Evolutionary conservation across 37 sponge, comb jelly and placozoan genomes (phyloP).

Genomic region (Geodia barretti): DNA sequence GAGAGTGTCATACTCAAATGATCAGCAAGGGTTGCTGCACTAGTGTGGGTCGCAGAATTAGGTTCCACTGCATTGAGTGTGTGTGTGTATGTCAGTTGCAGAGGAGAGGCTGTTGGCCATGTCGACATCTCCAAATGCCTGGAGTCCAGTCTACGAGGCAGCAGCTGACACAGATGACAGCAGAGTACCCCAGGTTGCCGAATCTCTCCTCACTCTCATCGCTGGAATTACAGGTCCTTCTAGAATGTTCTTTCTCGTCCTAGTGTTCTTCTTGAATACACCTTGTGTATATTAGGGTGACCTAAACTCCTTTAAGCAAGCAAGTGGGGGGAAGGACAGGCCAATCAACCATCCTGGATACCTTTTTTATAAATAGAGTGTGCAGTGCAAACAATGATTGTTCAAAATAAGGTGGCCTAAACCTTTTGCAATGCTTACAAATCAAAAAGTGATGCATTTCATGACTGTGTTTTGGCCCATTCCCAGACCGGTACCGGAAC

Average conservation of each 20-base stretch:
- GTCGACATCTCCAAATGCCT: slow-evolving; percentile 36
- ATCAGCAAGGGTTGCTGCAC: no score
- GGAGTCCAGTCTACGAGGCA: slow-evolving; percentile 33
- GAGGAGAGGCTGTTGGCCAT: slow-evolving; percentile 39
- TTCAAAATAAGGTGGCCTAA: no score
- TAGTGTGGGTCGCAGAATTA: no score
- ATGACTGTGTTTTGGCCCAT: no score
- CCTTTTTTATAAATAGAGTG: not conserved
- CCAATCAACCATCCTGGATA: not conserved
- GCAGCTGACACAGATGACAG: slow-evolving; percentile 18
- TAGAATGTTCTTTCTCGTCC: not conserved
- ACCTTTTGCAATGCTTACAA: no score
- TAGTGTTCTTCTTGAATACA: not conserved
- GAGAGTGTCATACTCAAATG: no score
- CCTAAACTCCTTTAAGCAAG: no score
- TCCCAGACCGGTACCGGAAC: slow-evolving; percentile 50
- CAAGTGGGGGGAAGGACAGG: no score
- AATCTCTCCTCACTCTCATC: slow-evolving; percentile 50
- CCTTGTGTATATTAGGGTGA: not conserved
- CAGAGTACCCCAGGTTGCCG: slow-evolving; percentile 55
- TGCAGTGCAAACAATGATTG: no score
- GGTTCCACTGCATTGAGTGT: no score
- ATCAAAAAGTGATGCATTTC: no score
- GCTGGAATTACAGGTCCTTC: slow-evolving; percentile 57
- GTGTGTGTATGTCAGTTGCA: slow-evolving; percentile 59